A percentile compares a stretch with the other conserved stretches of the same genome.
These are phyloP conservation scores for Crypturellus tataupa DNA, from an alignment of 2,797 vertebrate genomes.

Conservation along the genomic window DNA sequence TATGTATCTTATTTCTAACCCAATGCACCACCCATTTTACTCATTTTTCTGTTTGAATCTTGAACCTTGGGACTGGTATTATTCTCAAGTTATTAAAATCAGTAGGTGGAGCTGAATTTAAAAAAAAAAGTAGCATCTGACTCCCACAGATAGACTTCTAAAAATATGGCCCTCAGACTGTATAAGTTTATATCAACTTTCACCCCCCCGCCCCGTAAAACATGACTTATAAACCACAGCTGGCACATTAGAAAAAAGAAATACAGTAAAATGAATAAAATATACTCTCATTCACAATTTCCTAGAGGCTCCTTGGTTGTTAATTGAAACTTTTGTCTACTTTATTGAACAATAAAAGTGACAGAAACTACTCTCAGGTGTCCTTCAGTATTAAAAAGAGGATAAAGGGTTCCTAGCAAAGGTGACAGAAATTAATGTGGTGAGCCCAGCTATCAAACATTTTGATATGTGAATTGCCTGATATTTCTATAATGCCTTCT, in stretches of 20 bases:
- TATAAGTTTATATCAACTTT: neutral
- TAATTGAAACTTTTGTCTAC: slow-evolving; percentile 87
- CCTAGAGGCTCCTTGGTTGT: slow-evolving; percentile 80
- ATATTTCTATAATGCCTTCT: slow-evolving; percentile 87
- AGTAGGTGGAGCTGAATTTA: neutral
- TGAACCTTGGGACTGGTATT: neutral
- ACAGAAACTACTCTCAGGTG: slow-evolving; percentile 84
- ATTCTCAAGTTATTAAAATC: neutral
- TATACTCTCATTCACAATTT: slow-evolving; percentile 82
- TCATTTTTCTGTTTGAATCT: neutral
- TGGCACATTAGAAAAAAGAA: slow-evolving; percentile 78
- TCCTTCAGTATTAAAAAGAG: slow-evolving; percentile 84
- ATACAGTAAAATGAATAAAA: slow-evolving; percentile 84
- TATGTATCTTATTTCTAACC: neutral
- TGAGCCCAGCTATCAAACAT: slow-evolving; percentile 86
- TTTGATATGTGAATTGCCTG: slow-evolving; percentile 87
- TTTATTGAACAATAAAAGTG: slow-evolving; percentile 88
- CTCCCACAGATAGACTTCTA: neutral
- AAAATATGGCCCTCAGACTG: neutral
- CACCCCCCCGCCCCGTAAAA: neutral
- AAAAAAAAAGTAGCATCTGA: neutral
- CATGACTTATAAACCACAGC: slow-evolving; percentile 68
- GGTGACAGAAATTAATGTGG: slow-evolving; percentile 85
- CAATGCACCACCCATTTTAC: fast-evolving
- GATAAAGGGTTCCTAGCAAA: slow-evolving; percentile 82